phyloP scores from a whole-genome alignment of 1,140 invertebrate genomes.

The Amphibalanus amphitrite region DNA sequence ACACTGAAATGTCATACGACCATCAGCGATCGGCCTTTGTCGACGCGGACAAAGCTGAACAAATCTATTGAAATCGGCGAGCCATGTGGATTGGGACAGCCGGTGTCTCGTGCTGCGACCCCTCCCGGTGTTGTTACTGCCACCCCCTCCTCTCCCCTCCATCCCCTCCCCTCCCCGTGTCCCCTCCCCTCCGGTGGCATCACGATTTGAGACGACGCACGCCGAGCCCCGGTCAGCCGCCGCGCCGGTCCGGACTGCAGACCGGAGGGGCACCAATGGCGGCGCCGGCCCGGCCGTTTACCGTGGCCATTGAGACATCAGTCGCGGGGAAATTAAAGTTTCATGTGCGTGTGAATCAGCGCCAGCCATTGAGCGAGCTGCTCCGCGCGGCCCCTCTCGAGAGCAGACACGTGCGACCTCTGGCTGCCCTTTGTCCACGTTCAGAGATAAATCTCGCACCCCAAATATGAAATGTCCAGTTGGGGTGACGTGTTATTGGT shows the following conservation, averaged over 20 bases:
- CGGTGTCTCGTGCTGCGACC: too few relatives aligned
- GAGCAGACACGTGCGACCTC: neutral
- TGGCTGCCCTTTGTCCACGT: neutral
- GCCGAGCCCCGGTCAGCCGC: too few relatives aligned
- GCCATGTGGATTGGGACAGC: neutral
- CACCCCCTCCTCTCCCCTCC: too few relatives aligned
- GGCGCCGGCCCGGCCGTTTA: neutral
- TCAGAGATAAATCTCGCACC: neutral
- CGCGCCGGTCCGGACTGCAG: too few relatives aligned
- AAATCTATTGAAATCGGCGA: neutral
- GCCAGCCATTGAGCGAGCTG: neutral
- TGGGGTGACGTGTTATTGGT: neutral
- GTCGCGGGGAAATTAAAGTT: neutral
- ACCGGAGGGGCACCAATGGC: too few relatives aligned
- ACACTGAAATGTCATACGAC: neutral
- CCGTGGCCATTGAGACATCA: neutral
- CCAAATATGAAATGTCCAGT: conserved; percentile 1
- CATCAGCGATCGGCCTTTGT: neutral
- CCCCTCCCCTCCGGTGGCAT: too few relatives aligned
- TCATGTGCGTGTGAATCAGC: neutral
- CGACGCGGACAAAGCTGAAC: neutral
- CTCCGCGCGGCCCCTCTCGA: neutral
- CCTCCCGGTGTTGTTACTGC: too few relatives aligned
- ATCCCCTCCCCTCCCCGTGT: too few relatives aligned
- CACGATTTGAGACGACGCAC: too few relatives aligned